phyloP scores from a whole-genome alignment of 2,113 vertebrate genomes.

The Paralichthys olivaceus region DNA sequence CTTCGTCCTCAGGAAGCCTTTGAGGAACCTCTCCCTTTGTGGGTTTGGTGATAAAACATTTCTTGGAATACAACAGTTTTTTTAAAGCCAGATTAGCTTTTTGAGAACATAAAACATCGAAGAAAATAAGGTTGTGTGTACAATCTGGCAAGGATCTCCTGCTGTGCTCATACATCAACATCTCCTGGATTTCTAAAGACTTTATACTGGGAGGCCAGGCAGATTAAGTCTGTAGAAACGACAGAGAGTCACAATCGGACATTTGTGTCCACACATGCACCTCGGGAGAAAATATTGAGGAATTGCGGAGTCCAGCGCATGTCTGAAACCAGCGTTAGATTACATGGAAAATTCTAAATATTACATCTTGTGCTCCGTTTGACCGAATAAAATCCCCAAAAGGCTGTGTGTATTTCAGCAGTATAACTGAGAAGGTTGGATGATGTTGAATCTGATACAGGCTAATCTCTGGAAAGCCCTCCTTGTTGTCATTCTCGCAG shows the following conservation, averaged over 20 bases:
- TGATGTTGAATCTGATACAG: slow-evolving; percentile 27
- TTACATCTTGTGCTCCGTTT: not conserved
- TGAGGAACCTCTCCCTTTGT: slow-evolving; percentile 10
- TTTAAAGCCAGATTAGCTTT: slow-evolving; percentile 9
- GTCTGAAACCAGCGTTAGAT: no score
- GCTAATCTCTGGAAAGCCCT: slow-evolving; percentile 27
- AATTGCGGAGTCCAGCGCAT: no score
- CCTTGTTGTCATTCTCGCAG: slow-evolving; percentile 12
- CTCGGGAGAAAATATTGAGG: no score
- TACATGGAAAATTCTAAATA: not conserved
- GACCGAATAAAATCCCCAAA: slow-evolving; percentile 5
- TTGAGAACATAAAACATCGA: not conserved
- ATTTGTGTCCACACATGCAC: not conserved
- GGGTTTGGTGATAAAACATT: slow-evolving; percentile 34
- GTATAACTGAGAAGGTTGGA: slow-evolving; percentile 5
- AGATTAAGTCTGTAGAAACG: no score
- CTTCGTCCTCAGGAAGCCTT: slow-evolving; percentile 24
- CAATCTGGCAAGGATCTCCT: not conserved
- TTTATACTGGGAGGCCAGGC: no score
- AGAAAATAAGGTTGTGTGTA: slow-evolving; percentile 4
- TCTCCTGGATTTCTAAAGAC: no score
- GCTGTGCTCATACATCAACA: no score
- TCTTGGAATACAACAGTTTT: slow-evolving; percentile 5
- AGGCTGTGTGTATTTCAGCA: not conserved
- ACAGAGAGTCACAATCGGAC: no score